These are phyloP conservation scores for Dicyrtomina minuta DNA, from an alignment of 2,888 invertebrate species.

Conservation along the genomic window DNA sequence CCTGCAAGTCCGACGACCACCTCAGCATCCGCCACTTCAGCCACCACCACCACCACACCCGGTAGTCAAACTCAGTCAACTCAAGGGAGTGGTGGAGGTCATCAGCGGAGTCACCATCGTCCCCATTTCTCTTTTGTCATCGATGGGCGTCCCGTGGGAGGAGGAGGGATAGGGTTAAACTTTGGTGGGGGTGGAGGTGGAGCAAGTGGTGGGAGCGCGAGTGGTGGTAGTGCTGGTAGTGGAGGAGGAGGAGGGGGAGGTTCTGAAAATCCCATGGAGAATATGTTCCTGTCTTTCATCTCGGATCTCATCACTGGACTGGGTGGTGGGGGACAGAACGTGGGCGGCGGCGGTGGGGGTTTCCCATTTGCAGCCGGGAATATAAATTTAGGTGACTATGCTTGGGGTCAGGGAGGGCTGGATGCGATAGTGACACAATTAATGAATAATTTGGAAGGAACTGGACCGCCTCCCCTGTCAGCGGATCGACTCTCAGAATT, in stretches of 20 bases:
- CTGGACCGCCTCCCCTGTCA: constrained; percentile 85
- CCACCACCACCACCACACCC: background rate
- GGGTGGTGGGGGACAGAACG: constrained; percentile 41
- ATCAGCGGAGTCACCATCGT: background rate
- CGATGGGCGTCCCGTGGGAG: constrained; percentile 16
- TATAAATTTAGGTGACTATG: constrained; percentile 80
- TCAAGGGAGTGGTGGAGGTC: background rate
- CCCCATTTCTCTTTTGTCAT: constrained; percentile 27
- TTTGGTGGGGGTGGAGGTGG: background rate
- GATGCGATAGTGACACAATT: constrained; percentile 94
- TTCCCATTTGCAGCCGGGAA: constrained; percentile 8
- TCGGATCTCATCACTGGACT: constrained; percentile 48
- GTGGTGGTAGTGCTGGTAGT: constrained; percentile 3
- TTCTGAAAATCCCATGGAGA: constrained; percentile 32
- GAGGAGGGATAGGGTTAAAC: too few species aligned
- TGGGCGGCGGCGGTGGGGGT: background rate
- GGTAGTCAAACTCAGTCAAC: background rate
- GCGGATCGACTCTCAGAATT: constrained; percentile 83
- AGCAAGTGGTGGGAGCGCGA: constrained; percentile 9
- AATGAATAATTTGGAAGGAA: constrained; percentile 90
- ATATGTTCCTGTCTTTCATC: constrained; percentile 47
- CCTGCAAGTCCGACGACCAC: constrained; percentile 6
- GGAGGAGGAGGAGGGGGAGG: background rate
- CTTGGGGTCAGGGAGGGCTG: constrained; percentile 83
- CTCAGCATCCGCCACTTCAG: background rate